Evolutionary conservation across 92 coral and sea anemone species (phyloP), one percentile per base, ranked within the genome.

Genomic region (Pocillopora grandis): DNA sequence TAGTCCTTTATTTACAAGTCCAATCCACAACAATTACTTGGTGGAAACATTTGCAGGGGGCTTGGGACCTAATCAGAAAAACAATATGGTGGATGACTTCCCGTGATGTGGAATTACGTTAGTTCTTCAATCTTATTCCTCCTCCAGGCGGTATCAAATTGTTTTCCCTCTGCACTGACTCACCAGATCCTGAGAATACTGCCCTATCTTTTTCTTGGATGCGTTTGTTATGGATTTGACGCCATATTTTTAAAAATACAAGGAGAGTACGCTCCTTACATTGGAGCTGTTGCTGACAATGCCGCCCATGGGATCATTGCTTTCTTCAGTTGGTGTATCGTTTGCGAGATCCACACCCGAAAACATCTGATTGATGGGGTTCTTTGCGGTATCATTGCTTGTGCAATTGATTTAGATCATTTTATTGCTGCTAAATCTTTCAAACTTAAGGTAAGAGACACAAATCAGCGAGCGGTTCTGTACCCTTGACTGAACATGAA

Each of bases 361-460:
- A 87, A 75, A 55, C 74, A 84, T 86, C 58, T 75, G 19, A 10
- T 80, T 23, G 80, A 93, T 55, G 93, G 84, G 31, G 18, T 92
- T 33, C 18, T 71, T 21, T 93, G 98, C 88, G 95, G 91, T 10
- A 10, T 90, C 12, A 80, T 93, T 80, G 93, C 98, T 66, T 89
- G 93, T 78, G 91, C 84, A n/a, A 67, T 95, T 74, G 98, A 95
- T 77, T 62, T 92, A 37, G 98, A 95, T 78, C 98, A 95, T 90
- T 95, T 95, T 61, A 33, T 95, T 20, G 83, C 90, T 74, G 98
- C 98, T 72, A 83, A 88, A 27, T 95, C 98, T 1, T 83, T 88
- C 58, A 84, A 73, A 18, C 63, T 95, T 1, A 84, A 94, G 95
- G 98, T 95, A 90, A 48, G 71, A 27, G 9, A 35, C 12, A 21